A percentile compares a stretch with the other conserved stretches of the same genome.
Conservation (phyloP, 2,888 invertebrate genomes). For the Cryptus viduatorius region DNA sequence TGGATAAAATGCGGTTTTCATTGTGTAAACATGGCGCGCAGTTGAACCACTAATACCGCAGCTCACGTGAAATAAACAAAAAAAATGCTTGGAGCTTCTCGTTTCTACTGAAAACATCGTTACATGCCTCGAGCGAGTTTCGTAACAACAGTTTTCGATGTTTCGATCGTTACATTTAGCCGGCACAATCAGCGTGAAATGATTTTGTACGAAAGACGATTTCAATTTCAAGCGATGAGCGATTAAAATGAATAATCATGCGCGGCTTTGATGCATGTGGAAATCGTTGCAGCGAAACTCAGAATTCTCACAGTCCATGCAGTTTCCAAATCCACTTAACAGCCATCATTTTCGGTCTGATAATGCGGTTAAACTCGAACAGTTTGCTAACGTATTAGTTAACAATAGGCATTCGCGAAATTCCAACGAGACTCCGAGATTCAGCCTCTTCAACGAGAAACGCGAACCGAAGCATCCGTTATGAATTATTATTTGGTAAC, state of each 20-base stretch:
- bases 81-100: no score
- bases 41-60: no score
- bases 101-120: no score
- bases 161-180: no score
- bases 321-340: not conserved
- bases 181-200: no score
- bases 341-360: not conserved
- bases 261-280: not conserved
- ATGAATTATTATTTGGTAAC: conserved; percentile 28
- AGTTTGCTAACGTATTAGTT: conserved; percentile 8
- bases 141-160: no score
- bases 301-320: not conserved
- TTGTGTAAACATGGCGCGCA: no score
- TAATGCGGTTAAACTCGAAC: conserved; percentile 1
- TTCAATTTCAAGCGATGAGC: no score
- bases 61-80: no score
- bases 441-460: not conserved
- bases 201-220: no score
- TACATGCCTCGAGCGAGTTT: no score
- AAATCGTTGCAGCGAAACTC: not conserved
- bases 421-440: not conserved
- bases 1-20: no score
- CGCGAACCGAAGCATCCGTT: conserved; percentile 10
- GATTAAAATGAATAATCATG: not conserved
- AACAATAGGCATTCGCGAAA: not conserved